A percentile compares a stretch with the other conserved stretches of the same genome.
These are phyloP conservation scores for Nesoenas mayeri DNA, from an alignment of 2,113 vertebrate species.

Conservation along the genomic window DNA sequence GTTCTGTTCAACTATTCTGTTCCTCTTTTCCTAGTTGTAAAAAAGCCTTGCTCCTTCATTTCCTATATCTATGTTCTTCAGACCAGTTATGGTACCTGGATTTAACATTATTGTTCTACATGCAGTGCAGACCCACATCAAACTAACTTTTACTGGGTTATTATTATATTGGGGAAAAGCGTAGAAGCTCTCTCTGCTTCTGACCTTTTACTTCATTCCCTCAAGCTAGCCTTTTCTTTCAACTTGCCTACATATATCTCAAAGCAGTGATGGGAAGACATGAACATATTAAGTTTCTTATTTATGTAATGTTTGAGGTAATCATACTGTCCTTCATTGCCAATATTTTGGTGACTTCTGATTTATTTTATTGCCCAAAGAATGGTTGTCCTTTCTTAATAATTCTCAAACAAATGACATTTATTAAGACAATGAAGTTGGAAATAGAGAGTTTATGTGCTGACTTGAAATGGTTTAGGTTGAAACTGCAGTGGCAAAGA, in stretches of 20 bases:
- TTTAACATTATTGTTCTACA: neutral
- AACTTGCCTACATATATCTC: neutral
- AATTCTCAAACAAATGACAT: neutral
- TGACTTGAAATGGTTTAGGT: neutral
- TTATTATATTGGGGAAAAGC: neutral
- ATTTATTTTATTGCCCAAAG: neutral
- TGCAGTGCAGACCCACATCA: fast-evolving
- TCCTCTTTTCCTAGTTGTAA: neutral
- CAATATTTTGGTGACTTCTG: neutral
- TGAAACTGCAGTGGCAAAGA: neutral
- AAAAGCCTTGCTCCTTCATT: neutral
- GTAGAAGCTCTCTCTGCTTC: neutral
- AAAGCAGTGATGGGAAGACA: neutral
- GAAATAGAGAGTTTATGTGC: neutral
- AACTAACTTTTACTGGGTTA: neutral
- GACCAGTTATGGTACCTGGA: neutral
- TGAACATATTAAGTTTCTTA: neutral
- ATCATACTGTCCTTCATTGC: neutral
- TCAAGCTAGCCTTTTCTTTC: neutral
- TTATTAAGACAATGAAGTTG: neutral
- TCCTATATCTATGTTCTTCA: neutral
- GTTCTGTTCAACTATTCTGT: neutral
- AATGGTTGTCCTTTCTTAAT: neutral
- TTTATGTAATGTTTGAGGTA: neutral
- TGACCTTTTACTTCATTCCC: neutral